Conservation (phyloP, 2,888 invertebrate genomes). For the Amaurobius ferox region DNA sequence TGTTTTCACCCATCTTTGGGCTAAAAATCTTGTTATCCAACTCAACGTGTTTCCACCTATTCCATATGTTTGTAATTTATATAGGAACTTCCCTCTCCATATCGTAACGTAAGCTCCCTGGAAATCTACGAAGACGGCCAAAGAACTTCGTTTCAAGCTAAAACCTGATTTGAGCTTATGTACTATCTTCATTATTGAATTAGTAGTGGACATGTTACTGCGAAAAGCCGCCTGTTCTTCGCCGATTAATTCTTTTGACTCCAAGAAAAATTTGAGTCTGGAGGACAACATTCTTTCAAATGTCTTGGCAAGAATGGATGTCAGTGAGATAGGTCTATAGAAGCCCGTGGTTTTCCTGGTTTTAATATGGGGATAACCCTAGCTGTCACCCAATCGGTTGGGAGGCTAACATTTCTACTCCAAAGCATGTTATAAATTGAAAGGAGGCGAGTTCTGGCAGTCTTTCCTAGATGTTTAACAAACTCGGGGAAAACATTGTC, state of each 20-base stretch:
- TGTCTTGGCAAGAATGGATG: no score
- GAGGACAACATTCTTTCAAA: no score
- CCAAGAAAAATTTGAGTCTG: not conserved
- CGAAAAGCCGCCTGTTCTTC: not conserved
- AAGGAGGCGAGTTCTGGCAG: no score
- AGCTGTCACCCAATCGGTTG: no score
- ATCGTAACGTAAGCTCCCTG: no score
- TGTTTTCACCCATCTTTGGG: conserved; percentile 24
- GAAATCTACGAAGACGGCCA: not conserved
- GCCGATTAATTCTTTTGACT: not conserved
- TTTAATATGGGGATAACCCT: no score
- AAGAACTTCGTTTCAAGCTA: conserved; percentile 12
- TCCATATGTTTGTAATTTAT: not conserved
- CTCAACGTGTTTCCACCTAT: not conserved
- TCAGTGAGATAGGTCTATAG: no score
- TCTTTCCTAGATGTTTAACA: no score
- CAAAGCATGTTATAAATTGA: no score
- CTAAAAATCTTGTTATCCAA: conserved; percentile 7
- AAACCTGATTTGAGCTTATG: conserved; percentile 16
- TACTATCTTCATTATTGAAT: conserved; percentile 17
- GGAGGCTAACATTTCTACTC: no score
- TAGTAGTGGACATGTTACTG: conserved; percentile 7
- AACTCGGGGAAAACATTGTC: no score
- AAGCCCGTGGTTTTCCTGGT: no score
- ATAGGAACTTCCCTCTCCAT: not conserved